Percentiles rank a stretch among this genome's conserved stretches.
Conservation (phyloP, 2,888 invertebrate species). For the Dolichopus griseipennis region DNA sequence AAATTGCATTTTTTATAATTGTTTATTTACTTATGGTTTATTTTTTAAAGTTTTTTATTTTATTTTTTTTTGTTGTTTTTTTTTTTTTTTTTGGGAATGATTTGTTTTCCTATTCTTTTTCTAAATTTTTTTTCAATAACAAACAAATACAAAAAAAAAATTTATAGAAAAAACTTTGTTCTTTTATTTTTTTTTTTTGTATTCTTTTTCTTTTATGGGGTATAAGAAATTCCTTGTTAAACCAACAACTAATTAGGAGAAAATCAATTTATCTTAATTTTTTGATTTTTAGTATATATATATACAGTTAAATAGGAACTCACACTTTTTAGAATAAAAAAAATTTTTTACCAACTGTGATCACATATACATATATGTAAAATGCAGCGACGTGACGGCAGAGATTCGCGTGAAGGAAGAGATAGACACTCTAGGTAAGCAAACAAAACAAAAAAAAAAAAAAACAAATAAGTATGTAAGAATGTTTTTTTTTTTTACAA, state of each 20-base stretch:
- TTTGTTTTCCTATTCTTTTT: background rate
- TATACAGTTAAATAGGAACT: no score
- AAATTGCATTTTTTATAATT: no score
- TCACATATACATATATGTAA: background rate
- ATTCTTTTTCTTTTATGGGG: background rate
- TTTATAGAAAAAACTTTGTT: background rate
- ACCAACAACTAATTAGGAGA: slow-evolving; percentile 1
- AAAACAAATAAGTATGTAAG: background rate
- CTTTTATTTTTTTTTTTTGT: background rate
- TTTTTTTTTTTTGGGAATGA: background rate
- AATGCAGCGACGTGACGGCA: slow-evolving; percentile 3
- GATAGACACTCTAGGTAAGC: slow-evolving; percentile 6
- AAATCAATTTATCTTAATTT: background rate
- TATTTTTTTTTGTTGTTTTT: background rate
- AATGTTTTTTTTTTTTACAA: background rate
- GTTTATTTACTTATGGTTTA: no score
- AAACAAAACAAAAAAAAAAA: background rate
- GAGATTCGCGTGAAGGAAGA: slow-evolving; percentile 4
- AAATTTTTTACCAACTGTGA: background rate
- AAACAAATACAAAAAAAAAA: background rate
- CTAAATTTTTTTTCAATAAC: background rate
- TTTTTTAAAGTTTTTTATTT: background rate
- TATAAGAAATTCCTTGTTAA: background rate
- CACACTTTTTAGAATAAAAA: background rate
- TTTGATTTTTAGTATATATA: no score